Evolutionary conservation across 2,797 vertebrate genomes (phyloP).

Genomic region (Garrulus glandarius): DNA sequence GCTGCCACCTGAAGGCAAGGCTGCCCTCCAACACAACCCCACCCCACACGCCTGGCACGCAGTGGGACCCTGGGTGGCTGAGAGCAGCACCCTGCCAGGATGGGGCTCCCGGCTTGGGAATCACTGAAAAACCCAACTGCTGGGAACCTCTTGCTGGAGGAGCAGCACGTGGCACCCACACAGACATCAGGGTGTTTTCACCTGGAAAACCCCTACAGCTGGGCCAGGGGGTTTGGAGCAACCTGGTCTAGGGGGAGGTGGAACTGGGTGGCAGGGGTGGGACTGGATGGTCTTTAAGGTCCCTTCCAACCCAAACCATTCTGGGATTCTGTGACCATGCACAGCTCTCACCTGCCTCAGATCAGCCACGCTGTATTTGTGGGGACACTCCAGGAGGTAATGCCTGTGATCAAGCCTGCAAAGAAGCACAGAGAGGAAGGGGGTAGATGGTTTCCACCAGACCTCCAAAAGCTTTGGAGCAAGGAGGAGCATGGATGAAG

Average conservation of each 20-base stretch:
- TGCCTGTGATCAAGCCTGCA: slow-evolving; percentile 85
- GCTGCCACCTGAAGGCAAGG: background rate
- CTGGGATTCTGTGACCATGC: background rate
- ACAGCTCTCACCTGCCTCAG: slow-evolving; percentile 72
- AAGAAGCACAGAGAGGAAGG: slow-evolving; percentile 30
- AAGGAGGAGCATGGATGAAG: background rate
- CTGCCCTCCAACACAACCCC: background rate
- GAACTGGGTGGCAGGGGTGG: background rate
- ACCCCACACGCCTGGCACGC: rapidly evolving
- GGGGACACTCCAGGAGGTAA: slow-evolving; percentile 88
- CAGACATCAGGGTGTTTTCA: rapidly evolving
- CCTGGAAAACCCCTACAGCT: background rate
- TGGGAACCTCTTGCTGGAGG: background rate
- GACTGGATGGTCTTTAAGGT: background rate
- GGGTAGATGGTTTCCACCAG: background rate
- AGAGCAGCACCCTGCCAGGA: background rate
- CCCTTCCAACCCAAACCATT: background rate
- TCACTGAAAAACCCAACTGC: background rate
- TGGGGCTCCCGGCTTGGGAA: background rate
- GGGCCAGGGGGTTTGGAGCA: background rate
- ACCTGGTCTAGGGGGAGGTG: background rate
- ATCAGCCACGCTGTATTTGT: slow-evolving; percentile 90
- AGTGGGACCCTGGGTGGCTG: rapidly evolving
- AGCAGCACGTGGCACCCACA: background rate
- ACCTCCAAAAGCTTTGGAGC: background rate